Evolutionary conservation across 2,888 invertebrate genomes (phyloP), one percentile per base, ranked within the genome.

Genomic region (Spilarctia lutea): DNA sequence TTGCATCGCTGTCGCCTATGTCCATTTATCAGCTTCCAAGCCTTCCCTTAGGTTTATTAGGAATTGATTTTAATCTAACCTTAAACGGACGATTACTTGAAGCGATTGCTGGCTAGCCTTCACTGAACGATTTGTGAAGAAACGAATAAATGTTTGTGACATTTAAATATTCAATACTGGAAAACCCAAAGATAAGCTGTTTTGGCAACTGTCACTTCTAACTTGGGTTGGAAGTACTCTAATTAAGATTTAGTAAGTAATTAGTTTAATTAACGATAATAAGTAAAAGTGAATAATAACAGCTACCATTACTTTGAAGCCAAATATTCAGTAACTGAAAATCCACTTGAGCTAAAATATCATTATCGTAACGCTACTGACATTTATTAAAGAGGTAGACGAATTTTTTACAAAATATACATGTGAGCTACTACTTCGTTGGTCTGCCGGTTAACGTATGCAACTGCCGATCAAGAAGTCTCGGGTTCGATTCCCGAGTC

Each of bases 61-160:
- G 42, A 56, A 67, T n/a, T 68, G 60, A 72, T 72, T n/a, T 30
- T 42, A 45, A 72, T 72, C 72, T 67, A 66, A 56, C 39, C 52
- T 66, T 56, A 65, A 30, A 24, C 56, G 27, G 20, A 35, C 39
- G 39, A 72, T 66, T 66, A 66, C 56, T 18, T 27, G 39, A 67
- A n/a, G 42, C 20, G 11, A 18, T 18, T 52, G 24, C 67, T 42
- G 52, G 16, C 60, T 68, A 60, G n/a, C 42, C 30, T 68, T 68
- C 42, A 24, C 27, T 18, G 16, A 68, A 66, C 45, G 67, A 67
- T 72, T 72, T 72, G 56, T 67, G 16, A 42, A 39, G 56, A 72
- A 67, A 45, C 24, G 56, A 20, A 1, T n/a, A 69, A 56, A 42
- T 24, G 20, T 33, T 30, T 11, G 24, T 63, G 33, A 45, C 67